Conservation (phyloP, 1,140 invertebrate genomes). For the Episyrphus balteatus region DNA sequence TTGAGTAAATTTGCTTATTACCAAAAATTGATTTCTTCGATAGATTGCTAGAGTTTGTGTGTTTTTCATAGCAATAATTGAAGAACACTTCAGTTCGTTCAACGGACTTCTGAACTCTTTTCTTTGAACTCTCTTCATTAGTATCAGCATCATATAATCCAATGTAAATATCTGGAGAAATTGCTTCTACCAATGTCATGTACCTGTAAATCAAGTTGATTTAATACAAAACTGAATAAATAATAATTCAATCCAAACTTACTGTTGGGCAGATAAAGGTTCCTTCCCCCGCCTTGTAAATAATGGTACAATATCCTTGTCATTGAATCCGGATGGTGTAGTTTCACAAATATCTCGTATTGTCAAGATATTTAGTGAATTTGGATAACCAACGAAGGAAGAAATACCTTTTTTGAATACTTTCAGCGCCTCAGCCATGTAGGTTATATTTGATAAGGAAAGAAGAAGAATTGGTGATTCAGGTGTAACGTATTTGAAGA, state of each 20-base stretch:
- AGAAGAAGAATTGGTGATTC: constrained; percentile 44
- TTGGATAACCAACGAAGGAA: constrained; percentile 49
- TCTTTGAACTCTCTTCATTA: constrained; percentile 49
- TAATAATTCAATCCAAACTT: neutral
- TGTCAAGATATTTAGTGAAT: constrained; percentile 47
- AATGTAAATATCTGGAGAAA: constrained; percentile 68
- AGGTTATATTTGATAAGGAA: constrained; percentile 43
- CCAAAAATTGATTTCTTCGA: constrained; percentile 29
- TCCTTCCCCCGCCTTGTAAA: constrained; percentile 63
- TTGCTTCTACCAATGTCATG: constrained; percentile 62
- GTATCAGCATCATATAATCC: constrained; percentile 73
- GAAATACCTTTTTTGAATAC: constrained; percentile 40
- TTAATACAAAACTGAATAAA: neutral
- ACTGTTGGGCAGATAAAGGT: constrained; percentile 44
- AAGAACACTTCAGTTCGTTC: constrained; percentile 47
- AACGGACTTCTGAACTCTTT: constrained; percentile 56
- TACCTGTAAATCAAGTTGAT: constrained; percentile 36
- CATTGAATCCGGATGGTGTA: constrained; percentile 54
- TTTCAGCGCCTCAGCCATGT: constrained; percentile 42
- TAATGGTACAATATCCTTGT: constrained; percentile 51
- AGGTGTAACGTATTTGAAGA: constrained; percentile 44
- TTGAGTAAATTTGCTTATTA: constrained; percentile 9
- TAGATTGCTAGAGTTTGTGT: constrained; percentile 42
- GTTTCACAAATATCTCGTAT: constrained; percentile 52
- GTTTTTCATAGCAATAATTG: constrained; percentile 47